Percentiles rank a stretch among this genome's conserved stretches.
These are phyloP conservation scores for Cottoperca gobio DNA, from an alignment of 2,797 vertebrate species.

Conservation along the genomic window DNA sequence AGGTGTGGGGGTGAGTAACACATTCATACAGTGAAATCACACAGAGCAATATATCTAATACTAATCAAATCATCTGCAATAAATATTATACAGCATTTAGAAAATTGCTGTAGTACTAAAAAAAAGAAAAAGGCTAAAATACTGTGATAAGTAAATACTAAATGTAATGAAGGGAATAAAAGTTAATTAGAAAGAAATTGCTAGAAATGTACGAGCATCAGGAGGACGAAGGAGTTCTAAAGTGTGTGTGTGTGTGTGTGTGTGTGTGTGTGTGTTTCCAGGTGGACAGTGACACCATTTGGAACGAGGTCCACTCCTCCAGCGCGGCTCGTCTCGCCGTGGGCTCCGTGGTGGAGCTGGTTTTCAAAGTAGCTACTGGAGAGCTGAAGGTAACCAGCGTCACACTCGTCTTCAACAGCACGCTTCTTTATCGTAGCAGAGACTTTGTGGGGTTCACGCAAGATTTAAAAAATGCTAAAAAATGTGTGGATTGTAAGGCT, in stretches of 20 bases:
- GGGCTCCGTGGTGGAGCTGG: constrained; percentile 96
- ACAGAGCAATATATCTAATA: no score
- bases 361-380: constrained; percentile 95
- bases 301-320: constrained; percentile 98
- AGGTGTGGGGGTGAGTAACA: constrained; percentile 91
- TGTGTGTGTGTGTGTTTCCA: constrained; percentile 55
- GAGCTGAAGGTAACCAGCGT: constrained; percentile 90
- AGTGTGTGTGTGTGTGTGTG: not conserved
- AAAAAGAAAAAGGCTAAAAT: not conserved
- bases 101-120: not conserved
- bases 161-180: not conserved
- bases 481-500: not conserved
- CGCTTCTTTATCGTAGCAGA: not conserved
- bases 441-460: not conserved
- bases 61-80: not conserved
- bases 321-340: constrained; percentile 95
- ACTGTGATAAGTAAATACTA: not conserved
- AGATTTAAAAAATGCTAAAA: no score
- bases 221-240: not conserved
- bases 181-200: not conserved
- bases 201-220: not conserved
- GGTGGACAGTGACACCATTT: constrained; percentile 99
- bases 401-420: not conserved
- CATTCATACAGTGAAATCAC: no score
- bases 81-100: not conserved